These are phyloP conservation scores for Sorex fumeus DNA, from an alignment of 2,113 vertebrate genomes.

Conservation along the genomic window DNA sequence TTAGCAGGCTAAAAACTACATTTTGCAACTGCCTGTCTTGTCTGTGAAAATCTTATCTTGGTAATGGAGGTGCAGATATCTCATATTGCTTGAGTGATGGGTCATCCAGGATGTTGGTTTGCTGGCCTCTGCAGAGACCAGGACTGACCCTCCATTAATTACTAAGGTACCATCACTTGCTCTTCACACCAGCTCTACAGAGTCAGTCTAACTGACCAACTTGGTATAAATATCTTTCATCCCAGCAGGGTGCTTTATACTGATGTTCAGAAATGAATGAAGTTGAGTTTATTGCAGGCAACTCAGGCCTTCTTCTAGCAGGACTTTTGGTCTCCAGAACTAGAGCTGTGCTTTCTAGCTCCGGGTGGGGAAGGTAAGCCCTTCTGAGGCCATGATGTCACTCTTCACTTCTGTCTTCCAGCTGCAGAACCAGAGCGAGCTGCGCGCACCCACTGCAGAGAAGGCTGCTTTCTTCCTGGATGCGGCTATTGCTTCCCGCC, in stretches of 20 bases:
- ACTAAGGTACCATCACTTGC: background rate
- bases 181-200: slow-evolving; percentile 10
- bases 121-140: slow-evolving; percentile 30
- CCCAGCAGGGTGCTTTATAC: background rate
- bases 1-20: background rate
- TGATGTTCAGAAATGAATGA: background rate
- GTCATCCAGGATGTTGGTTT: background rate
- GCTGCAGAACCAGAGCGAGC: slow-evolving; percentile 99
- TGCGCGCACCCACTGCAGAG: slow-evolving; percentile 96
- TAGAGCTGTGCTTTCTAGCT: too few relatives aligned
- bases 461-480: slow-evolving; percentile 98
- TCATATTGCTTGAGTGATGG: background rate
- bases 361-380: background rate
- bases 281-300: background rate
- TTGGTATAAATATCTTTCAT: background rate
- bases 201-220: background rate
- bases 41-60: slow-evolving; percentile 11
- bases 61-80: background rate
- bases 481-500: slow-evolving; percentile 95
- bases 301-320: background rate
- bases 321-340: background rate
- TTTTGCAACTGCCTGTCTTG: background rate
- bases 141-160: background rate
- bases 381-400: background rate
- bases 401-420: slow-evolving; percentile 78